phyloP scores from a whole-genome alignment of 1,140 invertebrate species.

The Paralvinella palmiformis region DNA sequence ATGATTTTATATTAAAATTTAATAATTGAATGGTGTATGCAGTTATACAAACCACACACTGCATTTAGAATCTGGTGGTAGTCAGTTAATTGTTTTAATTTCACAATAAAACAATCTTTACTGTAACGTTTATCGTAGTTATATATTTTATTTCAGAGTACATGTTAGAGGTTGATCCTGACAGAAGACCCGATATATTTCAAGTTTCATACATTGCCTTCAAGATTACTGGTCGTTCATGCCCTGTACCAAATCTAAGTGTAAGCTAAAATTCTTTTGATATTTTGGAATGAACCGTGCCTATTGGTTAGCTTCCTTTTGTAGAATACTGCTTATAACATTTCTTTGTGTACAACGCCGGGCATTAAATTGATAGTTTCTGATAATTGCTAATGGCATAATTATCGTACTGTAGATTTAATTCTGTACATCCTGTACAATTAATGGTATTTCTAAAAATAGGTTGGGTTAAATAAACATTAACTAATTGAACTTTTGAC shows the following conservation, averaged over 20 bases:
- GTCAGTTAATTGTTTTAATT: too few species aligned
- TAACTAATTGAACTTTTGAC: too few species aligned
- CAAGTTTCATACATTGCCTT: slow-evolving; percentile 79
- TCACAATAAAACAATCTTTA: too few species aligned
- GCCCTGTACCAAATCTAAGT: slow-evolving; percentile 76
- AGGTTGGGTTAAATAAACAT: too few species aligned
- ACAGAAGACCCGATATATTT: slow-evolving; percentile 79
- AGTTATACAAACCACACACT: neutral
- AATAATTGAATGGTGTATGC: neutral
- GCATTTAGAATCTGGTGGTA: too few species aligned
- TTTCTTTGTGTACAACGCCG: too few species aligned
- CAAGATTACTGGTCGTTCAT: slow-evolving; percentile 65
- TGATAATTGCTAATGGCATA: too few species aligned
- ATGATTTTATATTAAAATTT: neutral
- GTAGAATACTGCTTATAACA: neutral
- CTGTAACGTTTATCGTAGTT: too few species aligned
- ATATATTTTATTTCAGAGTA: slow-evolving; percentile 58
- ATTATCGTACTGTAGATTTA: too few species aligned
- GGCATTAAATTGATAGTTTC: too few species aligned
- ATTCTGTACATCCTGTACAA: too few species aligned
- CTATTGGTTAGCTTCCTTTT: neutral
- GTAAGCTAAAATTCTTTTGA: slow-evolving; percentile 53
- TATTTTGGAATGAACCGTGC: neutral
- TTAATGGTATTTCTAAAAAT: too few species aligned
- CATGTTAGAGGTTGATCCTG: slow-evolving; percentile 77